Base-by-base conservation (phyloP, 1,140 invertebrate species). In the Bombus impatiens region DNA sequence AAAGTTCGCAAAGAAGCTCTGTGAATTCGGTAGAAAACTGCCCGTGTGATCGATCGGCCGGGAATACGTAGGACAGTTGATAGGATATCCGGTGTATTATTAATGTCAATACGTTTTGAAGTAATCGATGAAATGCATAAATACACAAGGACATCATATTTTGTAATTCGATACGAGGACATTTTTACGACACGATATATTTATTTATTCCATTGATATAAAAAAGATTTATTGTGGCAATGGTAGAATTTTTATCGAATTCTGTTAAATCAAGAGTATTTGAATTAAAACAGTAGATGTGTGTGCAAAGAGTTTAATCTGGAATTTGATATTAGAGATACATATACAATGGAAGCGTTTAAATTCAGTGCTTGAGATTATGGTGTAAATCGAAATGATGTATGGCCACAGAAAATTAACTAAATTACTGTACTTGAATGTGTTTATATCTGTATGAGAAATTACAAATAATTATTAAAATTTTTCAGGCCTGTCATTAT, bases 21-120 rank as follows among this genome's bases (percentile, higher is more conserved):
- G 65, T 28, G 57, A 65, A 40, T 37, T 80, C 10, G 13, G 12
- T 65, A 85, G 78, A 53, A 57, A 74, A 40, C 32, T 79, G 77
- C 68, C 47, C 77, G 40, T 28, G 68, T 62, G 35, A 80, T 77
- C 44, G 37, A 70, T 79, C 67, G 68, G 15, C 28, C 0, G 28
- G 35, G 3, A 78, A 70, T 44, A 71, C 75, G 12, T 57, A 70
- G 82, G 13, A 6, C 35, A 44, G 35, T 10, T 3, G 65, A 53
- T 32, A 53, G 15, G 65, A 59, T 47, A 67, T 47, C 3, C 22
- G 37, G 12, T 13, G 72, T n/a, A 40, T 40, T 77, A 77, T 40
- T 40, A 28, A 62, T 59, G 28, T 2, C 28, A 13, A 5, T 59
- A 59, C 13, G 13, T 22, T 28, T 37, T 35, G 28, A 32, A n/a